These are phyloP conservation scores for Trachelipus rathkii DNA, from an alignment of 1,140 invertebrate species.

Conservation along the genomic window DNA sequence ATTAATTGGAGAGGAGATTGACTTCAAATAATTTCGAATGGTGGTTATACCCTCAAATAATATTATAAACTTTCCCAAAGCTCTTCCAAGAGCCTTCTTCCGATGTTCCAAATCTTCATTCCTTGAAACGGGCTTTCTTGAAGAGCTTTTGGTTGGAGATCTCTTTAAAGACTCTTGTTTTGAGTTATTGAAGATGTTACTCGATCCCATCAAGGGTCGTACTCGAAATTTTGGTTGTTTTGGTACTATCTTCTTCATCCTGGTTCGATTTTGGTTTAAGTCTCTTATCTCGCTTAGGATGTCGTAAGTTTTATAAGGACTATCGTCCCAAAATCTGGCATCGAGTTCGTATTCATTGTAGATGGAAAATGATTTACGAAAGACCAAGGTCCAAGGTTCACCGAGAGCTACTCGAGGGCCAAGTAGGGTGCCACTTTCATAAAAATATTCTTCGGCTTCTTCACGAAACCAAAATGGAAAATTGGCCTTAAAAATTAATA, in stretches of 20 bases:
- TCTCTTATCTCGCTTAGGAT: not conserved
- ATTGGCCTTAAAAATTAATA: not conserved
- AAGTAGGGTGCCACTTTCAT: not conserved
- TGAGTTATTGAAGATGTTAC: no score
- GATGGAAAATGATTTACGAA: not conserved
- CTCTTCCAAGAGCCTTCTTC: not conserved
- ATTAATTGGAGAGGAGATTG: no score
- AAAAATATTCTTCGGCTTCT: not conserved
- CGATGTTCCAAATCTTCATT: no score
- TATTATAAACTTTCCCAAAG: not conserved
- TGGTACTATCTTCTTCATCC: not conserved
- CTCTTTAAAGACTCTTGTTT: no score
- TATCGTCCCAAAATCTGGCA: not conserved
- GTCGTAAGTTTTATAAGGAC: not conserved
- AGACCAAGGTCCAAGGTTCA: not conserved
- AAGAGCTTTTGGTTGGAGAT: no score
- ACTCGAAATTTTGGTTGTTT: not conserved
- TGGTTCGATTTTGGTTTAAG: not conserved
- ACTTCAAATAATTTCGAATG: not conserved
- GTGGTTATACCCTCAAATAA: not conserved
- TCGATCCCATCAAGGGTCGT: no score
- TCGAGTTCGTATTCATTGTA: not conserved
- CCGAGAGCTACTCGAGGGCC: not conserved
- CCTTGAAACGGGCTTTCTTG: no score
- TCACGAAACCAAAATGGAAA: not conserved